A percentile compares a stretch with the other conserved stretches of the same genome.
Conservation (phyloP, 2,113 vertebrate species). For the Neofelis nebulosa region DNA sequence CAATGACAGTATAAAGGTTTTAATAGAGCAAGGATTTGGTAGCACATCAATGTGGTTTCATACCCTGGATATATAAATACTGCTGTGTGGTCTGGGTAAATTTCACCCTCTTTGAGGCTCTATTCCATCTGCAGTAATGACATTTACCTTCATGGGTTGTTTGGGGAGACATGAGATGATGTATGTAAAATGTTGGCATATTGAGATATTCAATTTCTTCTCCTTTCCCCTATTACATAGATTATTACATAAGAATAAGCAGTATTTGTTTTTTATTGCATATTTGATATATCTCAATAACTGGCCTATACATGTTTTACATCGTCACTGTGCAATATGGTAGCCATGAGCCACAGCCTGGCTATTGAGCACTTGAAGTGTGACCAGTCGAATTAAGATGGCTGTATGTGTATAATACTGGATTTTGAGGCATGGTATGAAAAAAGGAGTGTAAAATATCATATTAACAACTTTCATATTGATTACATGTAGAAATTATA, state of each 20-base stretch:
- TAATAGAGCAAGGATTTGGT: not conserved
- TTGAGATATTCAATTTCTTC: not conserved
- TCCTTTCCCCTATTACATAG: not conserved
- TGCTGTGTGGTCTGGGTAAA: not conserved
- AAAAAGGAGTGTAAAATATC: not conserved
- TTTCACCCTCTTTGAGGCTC: not conserved
- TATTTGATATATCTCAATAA: not conserved
- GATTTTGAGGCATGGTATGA: not conserved
- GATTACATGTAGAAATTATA: not conserved
- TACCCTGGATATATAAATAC: not conserved
- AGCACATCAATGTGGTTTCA: not conserved
- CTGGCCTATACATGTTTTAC: not conserved
- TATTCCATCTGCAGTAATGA: not conserved
- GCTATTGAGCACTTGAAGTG: not conserved
- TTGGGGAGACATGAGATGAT: not conserved
- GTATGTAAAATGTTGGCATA: not conserved
- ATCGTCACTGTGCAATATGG: not conserved
- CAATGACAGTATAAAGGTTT: not conserved
- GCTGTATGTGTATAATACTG: not conserved
- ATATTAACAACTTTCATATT: not conserved
- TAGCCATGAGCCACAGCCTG: not conserved
- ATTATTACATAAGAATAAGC: not conserved
- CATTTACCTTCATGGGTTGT: not conserved
- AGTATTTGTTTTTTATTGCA: not conserved
- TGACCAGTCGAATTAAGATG: not conserved